A percentile compares a stretch with the other conserved stretches of the same genome.
phyloP scores from a whole-genome alignment of 2,797 vertebrate species.

The Scarus forsteni region DNA sequence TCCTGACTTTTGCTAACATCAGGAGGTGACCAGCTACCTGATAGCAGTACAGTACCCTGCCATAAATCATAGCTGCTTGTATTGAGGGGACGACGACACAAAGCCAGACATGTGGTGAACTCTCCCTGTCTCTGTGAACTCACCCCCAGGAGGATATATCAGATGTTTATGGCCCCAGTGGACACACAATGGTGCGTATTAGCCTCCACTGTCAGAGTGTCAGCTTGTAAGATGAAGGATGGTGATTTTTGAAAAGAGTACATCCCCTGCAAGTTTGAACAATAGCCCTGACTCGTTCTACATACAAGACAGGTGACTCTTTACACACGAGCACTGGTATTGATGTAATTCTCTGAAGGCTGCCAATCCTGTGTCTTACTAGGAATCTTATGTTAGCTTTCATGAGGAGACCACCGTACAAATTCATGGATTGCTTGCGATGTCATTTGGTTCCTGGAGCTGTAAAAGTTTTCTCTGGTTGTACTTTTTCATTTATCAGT shows the following conservation, averaged over 20 bases:
- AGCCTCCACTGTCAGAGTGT: conserved; percentile 57
- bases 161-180: conserved; percentile 65
- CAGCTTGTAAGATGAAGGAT: conserved; percentile 69
- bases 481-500: too few species aligned
- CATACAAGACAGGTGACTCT: conserved; percentile 36
- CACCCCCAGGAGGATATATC: conserved; percentile 76
- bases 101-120: conserved; percentile 66
- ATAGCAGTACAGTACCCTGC: conserved; percentile 41
- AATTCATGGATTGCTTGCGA: too few species aligned
- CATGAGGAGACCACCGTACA: too few species aligned
- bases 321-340: conserved; percentile 8
- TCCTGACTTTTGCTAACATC: conserved; percentile 25
- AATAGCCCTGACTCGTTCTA: conserved; percentile 58
- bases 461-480: too few species aligned
- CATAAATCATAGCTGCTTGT: conserved; percentile 65
- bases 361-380: background rate
- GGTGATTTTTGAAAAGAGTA: conserved; percentile 68
- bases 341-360: conserved; percentile 22
- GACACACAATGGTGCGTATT: conserved; percentile 63
- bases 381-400: too few species aligned
- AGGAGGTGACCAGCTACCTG: conserved; percentile 56
- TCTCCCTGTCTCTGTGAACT: conserved; percentile 59
- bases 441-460: too few species aligned
- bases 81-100: conserved; percentile 57
- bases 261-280: conserved; percentile 64